phyloP scores from a whole-genome alignment of 2,113 vertebrate genomes.

The Thinocorus orbignyianus region DNA sequence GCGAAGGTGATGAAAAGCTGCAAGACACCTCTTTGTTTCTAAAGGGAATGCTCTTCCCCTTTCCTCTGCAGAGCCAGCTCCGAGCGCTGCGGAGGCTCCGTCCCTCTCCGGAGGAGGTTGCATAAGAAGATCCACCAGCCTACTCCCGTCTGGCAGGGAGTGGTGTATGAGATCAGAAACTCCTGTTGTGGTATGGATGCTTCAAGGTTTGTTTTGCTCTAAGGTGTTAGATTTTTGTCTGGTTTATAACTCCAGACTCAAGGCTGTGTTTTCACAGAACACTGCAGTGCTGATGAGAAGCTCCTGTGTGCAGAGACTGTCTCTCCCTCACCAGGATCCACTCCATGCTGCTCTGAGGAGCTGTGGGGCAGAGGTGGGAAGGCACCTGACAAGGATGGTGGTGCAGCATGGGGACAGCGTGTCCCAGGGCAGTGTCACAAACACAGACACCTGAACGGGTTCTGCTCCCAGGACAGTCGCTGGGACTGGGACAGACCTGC shows the following conservation, averaged over 20 bases:
- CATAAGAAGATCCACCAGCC: slow-evolving; percentile 17
- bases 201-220: background rate
- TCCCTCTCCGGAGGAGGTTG: slow-evolving; percentile 36
- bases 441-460: rapidly evolving
- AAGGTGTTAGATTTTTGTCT: background rate
- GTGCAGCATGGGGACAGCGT: rapidly evolving
- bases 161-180: background rate
- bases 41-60: background rate
- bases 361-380: background rate
- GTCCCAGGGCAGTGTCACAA: rapidly evolving
- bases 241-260: background rate
- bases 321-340: background rate
- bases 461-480: background rate
- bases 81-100: slow-evolving; percentile 54
- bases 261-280: background rate
- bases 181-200: background rate
- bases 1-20: slow-evolving; percentile 3
- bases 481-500: background rate
- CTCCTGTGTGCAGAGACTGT: background rate
- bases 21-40: background rate
- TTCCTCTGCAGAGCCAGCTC: slow-evolving; percentile 27
- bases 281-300: background rate
- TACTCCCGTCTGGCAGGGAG: slow-evolving; percentile 39
- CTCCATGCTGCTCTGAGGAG: rapidly evolving
- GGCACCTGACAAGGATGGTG: background rate